Evolutionary conservation across 2,888 invertebrate genomes (phyloP).

Genomic region (Druceiella hillmani): DNA sequence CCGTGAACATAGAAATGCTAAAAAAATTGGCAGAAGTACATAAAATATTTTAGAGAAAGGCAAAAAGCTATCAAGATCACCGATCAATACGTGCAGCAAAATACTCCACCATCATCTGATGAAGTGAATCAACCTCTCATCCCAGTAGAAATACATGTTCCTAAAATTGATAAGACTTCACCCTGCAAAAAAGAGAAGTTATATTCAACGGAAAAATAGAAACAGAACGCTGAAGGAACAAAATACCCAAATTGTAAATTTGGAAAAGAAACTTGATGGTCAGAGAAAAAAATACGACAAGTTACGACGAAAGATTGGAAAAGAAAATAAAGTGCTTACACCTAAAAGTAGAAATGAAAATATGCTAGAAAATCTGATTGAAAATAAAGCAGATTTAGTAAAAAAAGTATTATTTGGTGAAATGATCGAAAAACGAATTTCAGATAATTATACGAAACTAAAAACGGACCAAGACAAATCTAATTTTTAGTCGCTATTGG

Average conservation of each 20-base stretch:
- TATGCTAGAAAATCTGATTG: slow-evolving; percentile 6
- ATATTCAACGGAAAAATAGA: slow-evolving; percentile 15
- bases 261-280: slow-evolving; percentile 12
- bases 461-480: too few species aligned
- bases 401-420: slow-evolving; percentile 8
- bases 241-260: slow-evolving; percentile 12
- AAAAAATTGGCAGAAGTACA: slow-evolving; percentile 9
- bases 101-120: slow-evolving; percentile 16
- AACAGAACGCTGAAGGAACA: slow-evolving; percentile 14
- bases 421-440: slow-evolving; percentile 12
- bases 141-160: slow-evolving; percentile 10
- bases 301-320: slow-evolving; percentile 5
- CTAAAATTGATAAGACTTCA: slow-evolving; percentile 11
- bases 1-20: slow-evolving; percentile 9
- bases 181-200: slow-evolving; percentile 15
- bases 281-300: slow-evolving; percentile 11
- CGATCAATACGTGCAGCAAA: slow-evolving; percentile 11
- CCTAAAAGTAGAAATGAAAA: slow-evolving; percentile 9
- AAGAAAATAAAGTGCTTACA: slow-evolving; percentile 8
- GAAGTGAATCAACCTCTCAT: slow-evolving; percentile 11
- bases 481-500: too few species aligned
- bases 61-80: slow-evolving; percentile 7
- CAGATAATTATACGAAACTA: too few species aligned
- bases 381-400: slow-evolving; percentile 7
- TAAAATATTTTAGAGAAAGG: slow-evolving; percentile 12